Base-by-base conservation (phyloP, 2,888 invertebrate species). In the Macrophya annulata region DNA sequence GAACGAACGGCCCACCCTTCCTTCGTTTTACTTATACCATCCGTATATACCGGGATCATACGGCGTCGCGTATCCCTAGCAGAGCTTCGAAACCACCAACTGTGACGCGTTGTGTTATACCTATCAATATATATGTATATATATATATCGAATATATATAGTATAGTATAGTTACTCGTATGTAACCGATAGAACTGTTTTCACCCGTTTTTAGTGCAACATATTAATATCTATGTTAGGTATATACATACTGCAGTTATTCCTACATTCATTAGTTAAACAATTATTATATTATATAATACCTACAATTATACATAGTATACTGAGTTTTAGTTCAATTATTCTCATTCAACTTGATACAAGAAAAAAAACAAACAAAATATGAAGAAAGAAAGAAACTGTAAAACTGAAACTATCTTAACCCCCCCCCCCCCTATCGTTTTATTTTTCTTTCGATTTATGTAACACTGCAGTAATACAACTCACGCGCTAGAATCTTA, bases 1-100 rank as follows among this genome's bases (percentile, higher is more conserved):
- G 90, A 90, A 90, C 89, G 90, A 89, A 90, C 84, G 37, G 76
- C 59, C 85, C 77, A 83, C 83, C 51, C 83, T 85, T 79, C 76
- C 77, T 68, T 48, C 77, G 21, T 43, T 62, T 84, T 59, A 45
- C 45, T 45, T 45, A 48, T 62, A 55, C 84, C 85, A 82, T 82
- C 85, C 77, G 51, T 74, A 62, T 74, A 62, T 65, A 74, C 25
- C 10, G 21, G 51, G 21, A 48, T n/a, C n/a, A n/a, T 9, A 62
- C 25, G 25, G 12, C 21, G 62, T 21, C 25, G 62, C 40, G 43
- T 68, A 68, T 51, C 84, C 84, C 71, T 84, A 55, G 51, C 37
- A 31, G 37, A 17, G 68, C 68, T 68, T 68, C 84, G 21, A 51
- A 31, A 25, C 68, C 45, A 45, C 68, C 79, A 51, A 37, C 77